Evolutionary conservation across 2,888 invertebrate genomes (phyloP).

Genomic region (Drosophila mulleri): DNA sequence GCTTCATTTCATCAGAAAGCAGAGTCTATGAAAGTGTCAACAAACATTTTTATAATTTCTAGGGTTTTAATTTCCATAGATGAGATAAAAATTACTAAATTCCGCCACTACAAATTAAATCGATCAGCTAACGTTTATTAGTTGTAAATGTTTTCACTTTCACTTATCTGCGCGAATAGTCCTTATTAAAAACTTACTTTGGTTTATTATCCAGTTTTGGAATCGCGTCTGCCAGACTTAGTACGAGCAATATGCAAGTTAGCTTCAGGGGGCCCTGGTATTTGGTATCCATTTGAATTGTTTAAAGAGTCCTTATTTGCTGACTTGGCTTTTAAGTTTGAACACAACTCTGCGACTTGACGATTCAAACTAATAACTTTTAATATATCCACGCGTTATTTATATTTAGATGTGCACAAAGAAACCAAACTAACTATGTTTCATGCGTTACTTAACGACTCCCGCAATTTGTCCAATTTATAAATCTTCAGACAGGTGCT

Average conservation of each 20-base stretch:
- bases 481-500: slow-evolving; percentile 62
- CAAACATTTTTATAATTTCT: too few relatives aligned
- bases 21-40: too few relatives aligned
- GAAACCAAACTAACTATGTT: slow-evolving; percentile 29
- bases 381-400: slow-evolving; percentile 29
- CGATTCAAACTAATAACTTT: slow-evolving; percentile 58
- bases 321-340: not conserved
- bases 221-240: slow-evolving; percentile 50
- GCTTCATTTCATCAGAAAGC: too few relatives aligned
- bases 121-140: too few relatives aligned
- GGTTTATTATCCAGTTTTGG: slow-evolving; percentile 71
- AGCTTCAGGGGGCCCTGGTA: slow-evolving; percentile 30
- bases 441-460: slow-evolving; percentile 51
- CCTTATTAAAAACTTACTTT: slow-evolving; percentile 58
- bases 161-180: too few relatives aligned
- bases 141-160: too few relatives aligned
- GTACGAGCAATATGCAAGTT: slow-evolving; percentile 33
- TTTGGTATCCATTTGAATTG: slow-evolving; percentile 56
- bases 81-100: too few relatives aligned
- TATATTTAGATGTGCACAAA: slow-evolving; percentile 56
- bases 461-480: slow-evolving; percentile 73
- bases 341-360: slow-evolving; percentile 22
- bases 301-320: slow-evolving; percentile 5
- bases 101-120: too few relatives aligned
- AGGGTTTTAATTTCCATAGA: too few relatives aligned